Conservation (phyloP, 2,888 invertebrate genomes). For the Chrysolina americana region DNA sequence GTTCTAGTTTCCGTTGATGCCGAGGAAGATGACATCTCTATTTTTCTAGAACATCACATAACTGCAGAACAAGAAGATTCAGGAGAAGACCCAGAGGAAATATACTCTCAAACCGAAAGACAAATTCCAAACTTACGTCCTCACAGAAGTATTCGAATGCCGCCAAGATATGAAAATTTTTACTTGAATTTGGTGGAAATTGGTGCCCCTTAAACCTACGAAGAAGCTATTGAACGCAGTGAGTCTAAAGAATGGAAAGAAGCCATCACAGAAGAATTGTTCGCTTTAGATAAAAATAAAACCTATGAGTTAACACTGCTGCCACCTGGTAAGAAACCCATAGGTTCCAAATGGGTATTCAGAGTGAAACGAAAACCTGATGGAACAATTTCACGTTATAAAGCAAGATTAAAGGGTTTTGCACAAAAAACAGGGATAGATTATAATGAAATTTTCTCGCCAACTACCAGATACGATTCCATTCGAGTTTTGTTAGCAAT, state of each 20-base stretch:
- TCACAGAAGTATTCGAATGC: too few relatives aligned
- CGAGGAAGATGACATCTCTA: neutral
- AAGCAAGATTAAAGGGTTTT: constrained; percentile 28
- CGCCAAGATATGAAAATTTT: neutral
- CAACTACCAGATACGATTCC: constrained; percentile 29
- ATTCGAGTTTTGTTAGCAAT: constrained; percentile 15
- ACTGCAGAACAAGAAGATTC: neutral
- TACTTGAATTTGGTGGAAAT: constrained; percentile 7
- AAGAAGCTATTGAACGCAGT: constrained; percentile 1
- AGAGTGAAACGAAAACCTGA: constrained; percentile 10
- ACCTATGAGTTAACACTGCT: neutral
- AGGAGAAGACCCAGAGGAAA: neutral
- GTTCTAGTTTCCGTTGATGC: neutral
- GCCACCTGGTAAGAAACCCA: neutral
- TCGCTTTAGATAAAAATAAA: neutral
- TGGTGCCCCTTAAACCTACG: constrained; percentile 6
- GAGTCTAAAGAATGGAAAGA: constrained; percentile 3
- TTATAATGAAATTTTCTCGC: constrained; percentile 27
- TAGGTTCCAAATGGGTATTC: constrained; percentile 28
- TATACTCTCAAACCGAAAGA: too few relatives aligned
- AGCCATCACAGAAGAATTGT: constrained; percentile 24
- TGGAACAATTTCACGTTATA: constrained; percentile 19
- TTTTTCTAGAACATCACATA: neutral
- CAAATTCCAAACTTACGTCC: neutral
- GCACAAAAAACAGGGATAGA: constrained; percentile 27